Evolutionary conservation across 2,888 invertebrate genomes (phyloP), one percentile per base, ranked within the genome.

Genomic region (Megastigmus dorsalis): DNA sequence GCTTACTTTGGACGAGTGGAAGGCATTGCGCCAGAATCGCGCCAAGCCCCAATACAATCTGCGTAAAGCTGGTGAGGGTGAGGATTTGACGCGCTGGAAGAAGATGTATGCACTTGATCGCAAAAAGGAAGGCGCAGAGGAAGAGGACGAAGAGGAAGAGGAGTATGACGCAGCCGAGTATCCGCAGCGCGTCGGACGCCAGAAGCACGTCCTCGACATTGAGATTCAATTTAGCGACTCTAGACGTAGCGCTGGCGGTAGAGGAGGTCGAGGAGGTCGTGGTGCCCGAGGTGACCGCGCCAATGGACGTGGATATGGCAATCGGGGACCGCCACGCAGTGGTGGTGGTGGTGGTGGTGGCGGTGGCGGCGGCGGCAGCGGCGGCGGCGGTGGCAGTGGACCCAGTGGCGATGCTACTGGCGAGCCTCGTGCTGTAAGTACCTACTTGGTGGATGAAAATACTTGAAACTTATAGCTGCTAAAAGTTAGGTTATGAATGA

Each of bases 1-100:
- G 89, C 91, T 98, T 88, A 98, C 98, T 41, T 90, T 97, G 81
- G 97, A 97, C 86, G 97, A 98, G 91, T 98, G 96, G 93, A 96
- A 96, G 89, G 96, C 96, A 72, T 90, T 95, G 83, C 94, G 95
- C 84, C 93, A 93, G 84, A 92, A 92, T 67, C 93, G 96, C 81
- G 92, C 92, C 76, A 95, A 96, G 88, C 95, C 97, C 60, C 93
- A 94, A 82, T 98, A 93, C 89, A 97, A 98, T 88, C 89, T 97
- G 84, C 93, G 98, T 71, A 97, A 97, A 89, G 95, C 97, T 67
- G 97, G 97, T 30, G 97, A 98, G 89, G 98, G 97, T 50, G 97
- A 96, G 85, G 96, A 96, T 88, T 91, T 93, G 65, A 92, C 92
- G 70, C 96, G 97, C 89, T 97, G 97, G 97, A 97, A 97, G 89